Percentiles rank a stretch among this genome's conserved stretches.
phyloP scores from a whole-genome alignment of 1,140 invertebrate genomes.

The Amyelois transitella region DNA sequence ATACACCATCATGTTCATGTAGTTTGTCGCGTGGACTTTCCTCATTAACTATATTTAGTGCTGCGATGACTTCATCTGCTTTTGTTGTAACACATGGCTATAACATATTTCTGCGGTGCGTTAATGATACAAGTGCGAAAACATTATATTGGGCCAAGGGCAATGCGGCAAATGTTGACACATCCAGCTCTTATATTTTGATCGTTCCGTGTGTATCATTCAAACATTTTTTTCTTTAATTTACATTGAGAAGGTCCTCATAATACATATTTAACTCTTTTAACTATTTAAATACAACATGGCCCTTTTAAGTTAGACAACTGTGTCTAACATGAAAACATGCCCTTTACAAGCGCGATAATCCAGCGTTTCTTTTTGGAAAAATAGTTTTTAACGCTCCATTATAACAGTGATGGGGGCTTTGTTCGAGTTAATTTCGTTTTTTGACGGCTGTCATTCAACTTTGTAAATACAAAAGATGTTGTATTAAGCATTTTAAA shows the following conservation, averaged over 20 bases:
- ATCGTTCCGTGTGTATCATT: too few species aligned
- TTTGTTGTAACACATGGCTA: background rate
- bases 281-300: too few species aligned
- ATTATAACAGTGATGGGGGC: background rate
- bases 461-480: background rate
- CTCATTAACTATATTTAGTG: slow-evolving; percentile 6
- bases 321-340: too few species aligned
- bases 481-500: background rate
- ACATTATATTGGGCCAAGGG: slow-evolving; percentile 3
- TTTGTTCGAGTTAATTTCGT: slow-evolving; percentile 8
- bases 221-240: too few species aligned
- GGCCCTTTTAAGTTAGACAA: too few species aligned
- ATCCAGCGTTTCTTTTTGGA: slow-evolving; percentile 1
- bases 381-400: background rate
- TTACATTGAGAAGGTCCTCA: too few species aligned
- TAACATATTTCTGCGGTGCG: background rate
- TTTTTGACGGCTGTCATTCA: slow-evolving; percentile 3
- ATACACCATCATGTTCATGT: background rate
- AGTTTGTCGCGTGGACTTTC: slow-evolving; percentile 1
- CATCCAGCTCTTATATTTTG: too few species aligned
- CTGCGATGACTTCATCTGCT: background rate
- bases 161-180: background rate
- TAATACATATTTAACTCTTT: too few species aligned
- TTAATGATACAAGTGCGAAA: slow-evolving; percentile 3
- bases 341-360: slow-evolving; percentile 4